Percentiles rank a stretch among this genome's conserved stretches.
Evolutionary conservation across 2,888 invertebrate species (phyloP).

Genomic region (Caenorhabditis becei): DNA sequence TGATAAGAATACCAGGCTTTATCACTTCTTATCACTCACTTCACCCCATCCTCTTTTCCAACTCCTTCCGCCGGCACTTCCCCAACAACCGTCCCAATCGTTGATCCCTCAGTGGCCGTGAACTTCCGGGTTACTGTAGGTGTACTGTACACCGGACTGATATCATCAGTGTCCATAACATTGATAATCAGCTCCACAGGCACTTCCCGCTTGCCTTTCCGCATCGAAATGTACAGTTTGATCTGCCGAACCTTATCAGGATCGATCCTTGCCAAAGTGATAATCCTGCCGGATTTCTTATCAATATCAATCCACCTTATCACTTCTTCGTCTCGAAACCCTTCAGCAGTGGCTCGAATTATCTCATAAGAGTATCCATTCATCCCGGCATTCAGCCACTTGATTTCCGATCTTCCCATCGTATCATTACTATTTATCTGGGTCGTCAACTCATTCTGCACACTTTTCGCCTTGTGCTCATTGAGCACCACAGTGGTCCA

Average conservation of each 20-base stretch:
- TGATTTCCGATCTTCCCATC: slow-evolving; percentile 47
- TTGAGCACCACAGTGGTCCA: slow-evolving; percentile 55
- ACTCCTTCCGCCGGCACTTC: slow-evolving; percentile 53
- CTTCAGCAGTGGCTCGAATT: slow-evolving; percentile 59
- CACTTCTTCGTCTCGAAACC: slow-evolving; percentile 61
- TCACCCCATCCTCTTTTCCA: slow-evolving; percentile 11
- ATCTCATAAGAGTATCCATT: slow-evolving; percentile 67
- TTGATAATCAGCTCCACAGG: slow-evolving; percentile 72
- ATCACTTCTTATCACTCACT: too few relatives aligned
- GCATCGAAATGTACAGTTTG: slow-evolving; percentile 66
- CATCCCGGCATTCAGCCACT: slow-evolving; percentile 70
- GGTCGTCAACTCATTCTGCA: slow-evolving; percentile 66
- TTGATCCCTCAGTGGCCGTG: slow-evolving; percentile 41
- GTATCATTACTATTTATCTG: slow-evolving; percentile 65
- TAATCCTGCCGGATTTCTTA: slow-evolving; percentile 61
- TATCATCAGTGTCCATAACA: slow-evolving; percentile 64
- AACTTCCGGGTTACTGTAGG: slow-evolving; percentile 46
- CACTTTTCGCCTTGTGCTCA: slow-evolving; percentile 60
- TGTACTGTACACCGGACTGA: slow-evolving; percentile 58
- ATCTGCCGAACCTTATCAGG: slow-evolving; percentile 64
- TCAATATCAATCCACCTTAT: slow-evolving; percentile 64
- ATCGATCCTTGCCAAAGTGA: slow-evolving; percentile 54
- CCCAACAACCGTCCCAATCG: slow-evolving; percentile 54
- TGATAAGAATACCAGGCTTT: too few relatives aligned
- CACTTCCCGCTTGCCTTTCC: slow-evolving; percentile 68